Percentiles rank a stretch among this genome's conserved stretches.
Evolutionary conservation across 2,888 invertebrate genomes (phyloP).

Genomic region (Lasioglossum figueresi): DNA sequence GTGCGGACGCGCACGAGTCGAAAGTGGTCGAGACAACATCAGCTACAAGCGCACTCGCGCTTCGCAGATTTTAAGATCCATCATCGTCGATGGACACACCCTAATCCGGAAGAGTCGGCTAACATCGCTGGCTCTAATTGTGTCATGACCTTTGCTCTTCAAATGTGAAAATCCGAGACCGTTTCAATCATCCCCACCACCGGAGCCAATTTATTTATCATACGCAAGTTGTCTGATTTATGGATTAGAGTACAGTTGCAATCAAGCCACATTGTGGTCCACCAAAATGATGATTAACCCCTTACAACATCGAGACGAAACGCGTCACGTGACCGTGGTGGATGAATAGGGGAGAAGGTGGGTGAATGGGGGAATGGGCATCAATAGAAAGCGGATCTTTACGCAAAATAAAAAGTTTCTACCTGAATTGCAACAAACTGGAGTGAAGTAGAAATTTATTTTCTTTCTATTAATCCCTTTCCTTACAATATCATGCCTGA

Average conservation of each 20-base stretch:
- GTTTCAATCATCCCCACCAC: not conserved
- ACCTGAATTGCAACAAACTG: too few relatives aligned
- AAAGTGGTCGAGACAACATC: conserved; percentile 40
- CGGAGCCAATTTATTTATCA: not conserved
- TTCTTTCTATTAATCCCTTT: too few relatives aligned
- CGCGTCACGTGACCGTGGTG: too few relatives aligned
- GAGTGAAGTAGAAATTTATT: too few relatives aligned
- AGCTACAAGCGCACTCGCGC: conserved; percentile 34
- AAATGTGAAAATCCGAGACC: not conserved
- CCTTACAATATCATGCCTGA: too few relatives aligned
- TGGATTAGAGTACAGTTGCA: not conserved
- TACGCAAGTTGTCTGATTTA: not conserved
- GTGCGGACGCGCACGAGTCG: conserved; percentile 39
- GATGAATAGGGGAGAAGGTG: too few relatives aligned
- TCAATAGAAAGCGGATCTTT: too few relatives aligned
- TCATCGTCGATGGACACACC: conserved; percentile 46
- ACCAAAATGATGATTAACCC: not conserved
- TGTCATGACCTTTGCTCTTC: not conserved
- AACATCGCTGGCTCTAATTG: conserved; percentile 1
- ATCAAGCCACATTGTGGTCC: not conserved
- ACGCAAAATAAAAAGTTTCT: too few relatives aligned
- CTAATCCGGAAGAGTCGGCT: conserved; percentile 18
- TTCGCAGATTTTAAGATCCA: conserved; percentile 34
- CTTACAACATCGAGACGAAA: too few relatives aligned
- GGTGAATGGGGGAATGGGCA: too few relatives aligned